These are phyloP conservation scores for Gymnocephalus cernua DNA, from an alignment of 2,113 vertebrate genomes.

Conservation along the genomic window DNA sequence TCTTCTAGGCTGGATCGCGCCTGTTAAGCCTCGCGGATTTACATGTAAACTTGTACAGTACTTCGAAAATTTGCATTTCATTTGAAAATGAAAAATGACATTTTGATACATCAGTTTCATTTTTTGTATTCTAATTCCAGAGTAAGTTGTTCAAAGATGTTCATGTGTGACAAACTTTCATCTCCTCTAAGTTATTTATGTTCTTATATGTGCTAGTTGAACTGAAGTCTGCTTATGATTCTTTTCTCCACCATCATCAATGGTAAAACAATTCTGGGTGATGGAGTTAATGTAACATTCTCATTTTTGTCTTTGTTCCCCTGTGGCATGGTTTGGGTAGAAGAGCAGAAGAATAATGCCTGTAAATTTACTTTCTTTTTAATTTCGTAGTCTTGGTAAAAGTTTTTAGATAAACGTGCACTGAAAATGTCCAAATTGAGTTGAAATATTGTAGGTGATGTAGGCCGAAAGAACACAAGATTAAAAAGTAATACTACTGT, in stretches of 20 bases:
- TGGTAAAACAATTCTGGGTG: conserved; percentile 88
- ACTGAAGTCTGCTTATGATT: conserved; percentile 86
- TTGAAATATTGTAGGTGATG: conserved; percentile 93
- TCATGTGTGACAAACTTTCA: conserved; percentile 77
- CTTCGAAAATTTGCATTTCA: conserved; percentile 80
- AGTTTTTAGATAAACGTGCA: conserved; percentile 94
- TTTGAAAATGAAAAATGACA: conserved; percentile 81
- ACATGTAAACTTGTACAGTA: conserved; percentile 98
- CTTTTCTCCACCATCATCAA: conserved; percentile 79
- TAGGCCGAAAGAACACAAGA: conserved; percentile 90
- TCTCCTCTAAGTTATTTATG: conserved; percentile 78
- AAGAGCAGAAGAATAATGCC: conserved; percentile 81
- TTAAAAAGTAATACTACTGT: conserved; percentile 96
- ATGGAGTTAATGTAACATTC: conserved; percentile 86
- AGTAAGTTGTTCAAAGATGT: conserved; percentile 78
- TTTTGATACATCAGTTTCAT: conserved; percentile 83
- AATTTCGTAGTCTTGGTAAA: conserved; percentile 91
- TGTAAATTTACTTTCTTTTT: conserved; percentile 83
- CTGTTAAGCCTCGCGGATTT: conserved; percentile 86
- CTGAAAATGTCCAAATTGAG: conserved; percentile 96
- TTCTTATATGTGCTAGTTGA: conserved; percentile 90
- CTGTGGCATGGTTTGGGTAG: conserved; percentile 94
- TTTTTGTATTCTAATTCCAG: conserved; percentile 77
- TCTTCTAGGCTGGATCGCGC: conserved; percentile 69
- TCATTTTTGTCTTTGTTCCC: conserved; percentile 86